Base-by-base conservation (phyloP, 1,140 invertebrate genomes). In the Ceratina calcarata region DNA sequence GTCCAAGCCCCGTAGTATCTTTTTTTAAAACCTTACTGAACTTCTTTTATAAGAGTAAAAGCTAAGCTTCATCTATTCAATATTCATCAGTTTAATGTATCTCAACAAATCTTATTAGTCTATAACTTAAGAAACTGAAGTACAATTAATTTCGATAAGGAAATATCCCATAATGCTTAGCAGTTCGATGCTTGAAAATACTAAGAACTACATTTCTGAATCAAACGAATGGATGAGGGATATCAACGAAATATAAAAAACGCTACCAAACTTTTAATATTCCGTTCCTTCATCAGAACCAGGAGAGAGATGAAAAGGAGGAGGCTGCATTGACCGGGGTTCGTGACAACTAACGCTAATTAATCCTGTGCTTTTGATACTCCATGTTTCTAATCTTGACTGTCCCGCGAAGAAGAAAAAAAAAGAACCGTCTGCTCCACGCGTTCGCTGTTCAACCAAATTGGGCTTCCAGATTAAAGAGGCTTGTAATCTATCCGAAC, bases 401-500 rank as follows among this genome's bases (percentile, higher is more conserved):
- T 13, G 1, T 15, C 22, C 15, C 13, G 3, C 0, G 0, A 0
- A 1, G n/a, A 8, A 6, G 22, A 18, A 4, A 27, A 15, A 24
- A 60, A 18, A 62, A 24, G 3, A 4, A 2, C 0, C 45, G 16
- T 0, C 18, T 22, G 2, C 6, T 37, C 32, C 32, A 6, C 24
- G 3, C 20, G 32, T 24, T 10, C 18, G 45, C 12, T 49, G 4
- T 53, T 55, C 20, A n/a, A 51, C 2, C n/a, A 78, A 49, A 55
- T 78, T 64, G 45, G 20, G 7, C 57, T 6, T n/a, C 10, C 20
- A 67, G 45, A 75, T 75, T 75, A 75, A 51, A 67, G 16, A 67
- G 16, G 8, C 15, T n/a, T 8, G 3, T 20, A 13, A n/a, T 32
- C 18, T 3, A 15, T 20, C 16, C 57, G 32, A 37, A 16, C 51